Conservation (phyloP, 2,797 vertebrate species). For the Cyprinodon diabolis region DNA sequence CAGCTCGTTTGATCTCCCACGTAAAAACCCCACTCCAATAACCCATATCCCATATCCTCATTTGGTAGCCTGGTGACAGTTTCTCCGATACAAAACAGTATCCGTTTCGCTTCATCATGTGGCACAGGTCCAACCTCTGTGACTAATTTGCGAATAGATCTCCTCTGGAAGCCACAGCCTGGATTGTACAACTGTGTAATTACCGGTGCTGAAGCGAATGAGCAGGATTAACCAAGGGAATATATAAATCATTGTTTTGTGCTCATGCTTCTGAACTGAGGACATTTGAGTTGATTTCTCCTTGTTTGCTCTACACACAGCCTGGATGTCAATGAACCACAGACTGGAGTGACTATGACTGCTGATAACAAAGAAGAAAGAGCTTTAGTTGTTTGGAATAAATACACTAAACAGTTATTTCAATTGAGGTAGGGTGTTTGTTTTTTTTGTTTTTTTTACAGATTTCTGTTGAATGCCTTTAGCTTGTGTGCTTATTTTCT, state of each 20-base stretch:
- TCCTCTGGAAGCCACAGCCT: slow-evolving; percentile 71
- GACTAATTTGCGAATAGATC: slow-evolving; percentile 83
- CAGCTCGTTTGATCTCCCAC: slow-evolving; percentile 52
- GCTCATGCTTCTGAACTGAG: slow-evolving; percentile 19
- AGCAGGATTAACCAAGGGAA: slow-evolving; percentile 69
- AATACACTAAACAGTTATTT: background rate
- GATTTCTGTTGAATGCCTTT: background rate
- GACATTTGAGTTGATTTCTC: slow-evolving; percentile 30
- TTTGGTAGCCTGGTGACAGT: slow-evolving; percentile 72
- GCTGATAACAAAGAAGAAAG: slow-evolving; percentile 16
- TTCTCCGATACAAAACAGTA: slow-evolving; percentile 70
- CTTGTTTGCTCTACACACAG: slow-evolving; percentile 42
- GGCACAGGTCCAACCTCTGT: slow-evolving; percentile 71
- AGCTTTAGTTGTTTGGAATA: slow-evolving; percentile 8
- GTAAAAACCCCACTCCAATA: slow-evolving; percentile 39
- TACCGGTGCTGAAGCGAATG: slow-evolving; percentile 73
- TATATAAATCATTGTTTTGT: slow-evolving; percentile 80
- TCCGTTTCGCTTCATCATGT: slow-evolving; percentile 73
- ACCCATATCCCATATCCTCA: slow-evolving; percentile 67
- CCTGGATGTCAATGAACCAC: slow-evolving; percentile 55
- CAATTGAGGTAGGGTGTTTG: no score
- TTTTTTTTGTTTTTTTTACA: background rate
- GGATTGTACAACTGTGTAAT: slow-evolving; percentile 54
- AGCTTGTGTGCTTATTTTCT: background rate
- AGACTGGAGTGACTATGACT: background rate